Conservation (phyloP, 1,140 invertebrate species). For the Papilio glaucus region DNA sequence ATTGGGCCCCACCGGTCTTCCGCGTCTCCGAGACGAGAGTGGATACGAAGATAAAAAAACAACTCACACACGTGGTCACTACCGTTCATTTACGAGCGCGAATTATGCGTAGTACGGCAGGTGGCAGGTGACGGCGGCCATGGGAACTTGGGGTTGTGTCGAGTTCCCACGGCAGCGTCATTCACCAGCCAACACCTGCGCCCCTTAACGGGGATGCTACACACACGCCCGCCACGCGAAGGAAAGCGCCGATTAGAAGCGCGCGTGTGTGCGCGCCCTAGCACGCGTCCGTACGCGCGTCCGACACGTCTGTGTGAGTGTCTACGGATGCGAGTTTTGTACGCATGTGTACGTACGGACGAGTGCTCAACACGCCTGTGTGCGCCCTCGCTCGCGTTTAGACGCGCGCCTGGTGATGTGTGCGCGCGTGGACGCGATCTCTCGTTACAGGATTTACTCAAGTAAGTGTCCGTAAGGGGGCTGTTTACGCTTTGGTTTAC, state of each 20-base stretch:
- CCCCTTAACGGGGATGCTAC: slow-evolving; percentile 76
- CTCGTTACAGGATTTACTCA: slow-evolving; percentile 55
- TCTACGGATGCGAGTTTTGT: not conserved
- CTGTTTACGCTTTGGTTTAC: slow-evolving; percentile 53
- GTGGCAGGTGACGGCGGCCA: slow-evolving; percentile 71
- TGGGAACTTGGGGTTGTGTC: slow-evolving; percentile 77
- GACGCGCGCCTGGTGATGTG: slow-evolving; percentile 24
- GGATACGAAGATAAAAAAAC: slow-evolving; percentile 53
- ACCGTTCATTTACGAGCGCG: slow-evolving; percentile 82
- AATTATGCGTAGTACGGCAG: slow-evolving; percentile 82
- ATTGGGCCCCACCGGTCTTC: slow-evolving; percentile 77
- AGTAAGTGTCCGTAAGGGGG: slow-evolving; percentile 57
- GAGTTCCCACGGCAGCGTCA: slow-evolving; percentile 78
- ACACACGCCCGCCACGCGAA: slow-evolving; percentile 79
- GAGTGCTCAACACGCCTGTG: slow-evolving; percentile 42
- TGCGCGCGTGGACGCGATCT: slow-evolving; percentile 43
- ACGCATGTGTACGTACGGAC: slow-evolving; percentile 44
- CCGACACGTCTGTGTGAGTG: slow-evolving; percentile 38
- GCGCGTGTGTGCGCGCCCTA: slow-evolving; percentile 55
- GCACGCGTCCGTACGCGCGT: slow-evolving; percentile 36
- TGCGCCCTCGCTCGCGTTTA: slow-evolving; percentile 39
- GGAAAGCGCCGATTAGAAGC: slow-evolving; percentile 71
- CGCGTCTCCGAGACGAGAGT: slow-evolving; percentile 66
- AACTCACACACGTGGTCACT: slow-evolving; percentile 78
- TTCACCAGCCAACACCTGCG: slow-evolving; percentile 76